Evolutionary conservation across 2,888 invertebrate genomes (phyloP), one percentile per base, ranked within the genome.

Genomic region (Pecten maximus): DNA sequence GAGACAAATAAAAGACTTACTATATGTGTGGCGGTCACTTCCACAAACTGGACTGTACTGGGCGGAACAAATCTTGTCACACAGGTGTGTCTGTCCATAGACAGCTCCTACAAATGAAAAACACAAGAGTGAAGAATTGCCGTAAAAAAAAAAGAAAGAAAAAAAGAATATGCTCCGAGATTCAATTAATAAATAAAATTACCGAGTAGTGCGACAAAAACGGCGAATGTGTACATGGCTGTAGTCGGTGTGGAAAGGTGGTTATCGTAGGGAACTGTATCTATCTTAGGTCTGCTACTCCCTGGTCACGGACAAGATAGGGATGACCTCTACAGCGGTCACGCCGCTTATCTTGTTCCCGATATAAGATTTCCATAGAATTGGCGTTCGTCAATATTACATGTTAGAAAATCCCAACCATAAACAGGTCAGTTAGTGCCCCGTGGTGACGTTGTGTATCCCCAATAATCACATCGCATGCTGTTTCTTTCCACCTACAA

Each of bases 11-110:
- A 44, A 10, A 44, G 40, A 89, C 90, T 88, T 89, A 91, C 91
- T 87, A 39, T 91, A 91, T 8, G 91, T 91, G 10, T 89, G 87
- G 39, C 87, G 88, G 60, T 91, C 90, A n/a, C 87, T 60, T n/a
- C 90, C 91, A 88, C 91, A 91, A 6, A 91, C 91, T 3, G 91
- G 91, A 10, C 40, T 16, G 86, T 91, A 90, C 15, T 90, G 90
- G 10, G 91, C 35, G 0, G 86, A 74, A 50, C 91, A 91, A 0
- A 40, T 23, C 40, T 50, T 90, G 28, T 89, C 87, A 87, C 90
- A 90, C 6, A 74, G 15, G 15, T 74, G 74, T 74, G 74, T 28
- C 16, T 74, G 74, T 74, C 74, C 74, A 35, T 35, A 74, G 16
- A 35, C 74, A 35, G 74, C 74, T 35, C 74, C 74, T 74, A 74